These are phyloP conservation scores for Halcyon chelicuti DNA, from an alignment of 2,797 vertebrate species.

Conservation along the genomic window DNA sequence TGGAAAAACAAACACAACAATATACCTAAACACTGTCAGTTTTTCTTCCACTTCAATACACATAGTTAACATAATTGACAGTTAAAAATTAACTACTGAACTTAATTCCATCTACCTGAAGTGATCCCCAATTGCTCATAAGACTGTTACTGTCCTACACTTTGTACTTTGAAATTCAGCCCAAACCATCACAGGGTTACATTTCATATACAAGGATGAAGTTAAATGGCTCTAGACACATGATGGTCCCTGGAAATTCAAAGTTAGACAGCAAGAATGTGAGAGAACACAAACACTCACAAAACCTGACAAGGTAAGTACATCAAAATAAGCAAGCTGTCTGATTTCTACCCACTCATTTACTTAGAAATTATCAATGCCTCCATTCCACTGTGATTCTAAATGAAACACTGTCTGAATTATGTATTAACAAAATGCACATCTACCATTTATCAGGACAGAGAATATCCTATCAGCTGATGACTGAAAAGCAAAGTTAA, in stretches of 20 bases:
- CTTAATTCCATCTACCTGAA: conserved; percentile 51
- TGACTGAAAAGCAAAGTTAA: neutral
- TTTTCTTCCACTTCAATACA: conserved; percentile 15
- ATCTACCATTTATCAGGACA: conserved; percentile 6
- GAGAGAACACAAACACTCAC: conserved; percentile 53
- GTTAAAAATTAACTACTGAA: conserved; percentile 1
- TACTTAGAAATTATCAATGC: conserved; percentile 45
- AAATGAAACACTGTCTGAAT: conserved; percentile 13
- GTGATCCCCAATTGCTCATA: neutral
- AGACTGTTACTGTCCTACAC: conserved; percentile 23
- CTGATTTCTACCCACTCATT: conserved; percentile 46
- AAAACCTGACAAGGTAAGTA: conserved; percentile 36
- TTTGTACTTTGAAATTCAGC: conserved; percentile 55
- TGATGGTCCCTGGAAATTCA: conserved; percentile 59
- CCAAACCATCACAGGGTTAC: conserved; percentile 68
- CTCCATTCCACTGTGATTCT: conserved; percentile 15
- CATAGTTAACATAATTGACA: neutral
- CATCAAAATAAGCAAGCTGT: conserved; percentile 52
- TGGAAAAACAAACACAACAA: neutral
- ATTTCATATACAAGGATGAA: conserved; percentile 53
- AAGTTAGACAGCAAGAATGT: conserved; percentile 59
- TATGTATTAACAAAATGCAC: neutral
- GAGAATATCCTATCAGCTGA: neutral
- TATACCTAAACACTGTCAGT: neutral
- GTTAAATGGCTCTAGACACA: conserved; percentile 65